Conservation (phyloP, 2,113 vertebrate genomes). For the Rhineura floridana region DNA sequence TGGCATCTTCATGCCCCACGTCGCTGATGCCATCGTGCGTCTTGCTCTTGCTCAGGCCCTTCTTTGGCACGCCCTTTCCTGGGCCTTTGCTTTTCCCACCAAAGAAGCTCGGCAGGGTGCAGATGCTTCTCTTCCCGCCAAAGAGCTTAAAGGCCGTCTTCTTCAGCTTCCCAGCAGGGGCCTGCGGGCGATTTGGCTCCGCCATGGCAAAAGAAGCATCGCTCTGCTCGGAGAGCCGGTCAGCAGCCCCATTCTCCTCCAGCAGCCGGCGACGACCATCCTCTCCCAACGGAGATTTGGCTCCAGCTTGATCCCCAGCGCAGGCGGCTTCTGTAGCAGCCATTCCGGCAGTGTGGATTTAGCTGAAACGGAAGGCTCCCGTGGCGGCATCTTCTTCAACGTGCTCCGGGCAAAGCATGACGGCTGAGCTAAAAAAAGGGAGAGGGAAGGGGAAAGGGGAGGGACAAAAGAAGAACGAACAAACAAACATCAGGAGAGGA, state of each 20-base stretch:
- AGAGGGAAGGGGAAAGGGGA: slow-evolving; percentile 49
- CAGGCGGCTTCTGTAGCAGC: slow-evolving; percentile 80
- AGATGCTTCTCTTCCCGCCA: slow-evolving; percentile 90
- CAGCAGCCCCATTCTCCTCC: slow-evolving; percentile 47
- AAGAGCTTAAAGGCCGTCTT: slow-evolving; percentile 93
- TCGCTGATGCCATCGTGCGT: slow-evolving; percentile 89
- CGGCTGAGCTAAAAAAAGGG: slow-evolving; percentile 54
- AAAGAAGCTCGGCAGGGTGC: slow-evolving; percentile 93
- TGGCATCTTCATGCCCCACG: slow-evolving; percentile 66
- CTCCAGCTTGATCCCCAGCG: slow-evolving; percentile 64
- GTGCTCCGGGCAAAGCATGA: slow-evolving; percentile 38
- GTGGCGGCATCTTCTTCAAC: slow-evolving; percentile 16
- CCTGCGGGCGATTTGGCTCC: slow-evolving; percentile 54
- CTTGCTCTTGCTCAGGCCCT: slow-evolving; percentile 89
- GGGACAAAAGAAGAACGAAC: background rate
- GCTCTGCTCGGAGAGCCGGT: slow-evolving; percentile 53
- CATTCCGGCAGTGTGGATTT: slow-evolving; percentile 28
- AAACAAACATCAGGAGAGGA: background rate
- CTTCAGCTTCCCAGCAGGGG: slow-evolving; percentile 82
- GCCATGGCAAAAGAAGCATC: slow-evolving; percentile 47
- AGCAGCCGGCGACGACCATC: background rate
- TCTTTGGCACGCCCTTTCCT: slow-evolving; percentile 82
- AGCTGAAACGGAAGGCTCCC: slow-evolving; percentile 21
- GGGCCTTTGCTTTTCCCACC: slow-evolving; percentile 84
- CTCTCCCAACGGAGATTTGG: slow-evolving; percentile 50